Evolutionary conservation across 1,140 invertebrate genomes (phyloP).

Genomic region (Psilanteris sp.): DNA sequence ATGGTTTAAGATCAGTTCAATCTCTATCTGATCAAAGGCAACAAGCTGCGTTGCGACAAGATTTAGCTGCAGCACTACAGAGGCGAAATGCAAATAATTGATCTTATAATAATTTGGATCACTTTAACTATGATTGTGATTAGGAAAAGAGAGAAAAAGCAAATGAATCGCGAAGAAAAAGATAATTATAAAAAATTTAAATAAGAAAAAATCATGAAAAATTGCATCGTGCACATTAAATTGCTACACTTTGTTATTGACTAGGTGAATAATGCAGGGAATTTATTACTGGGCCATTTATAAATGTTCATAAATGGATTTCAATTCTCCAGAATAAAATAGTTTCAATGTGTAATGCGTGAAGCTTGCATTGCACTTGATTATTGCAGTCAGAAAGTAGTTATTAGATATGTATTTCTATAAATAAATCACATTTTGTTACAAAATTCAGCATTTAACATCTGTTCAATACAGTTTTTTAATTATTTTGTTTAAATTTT

Average conservation of each 20-base stretch:
- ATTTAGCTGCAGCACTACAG: constrained; percentile 90
- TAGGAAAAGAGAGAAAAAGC: constrained; percentile 68
- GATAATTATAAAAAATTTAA: constrained; percentile 46
- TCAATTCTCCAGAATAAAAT: constrained; percentile 53
- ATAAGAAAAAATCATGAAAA: constrained; percentile 38
- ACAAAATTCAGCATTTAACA: constrained; percentile 65
- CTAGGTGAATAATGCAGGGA: constrained; percentile 69
- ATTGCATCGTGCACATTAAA: constrained; percentile 63
- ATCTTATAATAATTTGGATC: constrained; percentile 71
- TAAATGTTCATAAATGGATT: constrained; percentile 55
- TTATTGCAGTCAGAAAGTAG: constrained; percentile 64
- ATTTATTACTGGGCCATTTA: constrained; percentile 71
- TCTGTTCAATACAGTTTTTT: constrained; percentile 37
- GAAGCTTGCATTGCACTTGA: constrained; percentile 61
- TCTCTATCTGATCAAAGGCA: constrained; percentile 90
- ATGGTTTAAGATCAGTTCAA: constrained; percentile 94
- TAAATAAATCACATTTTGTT: constrained; percentile 76
- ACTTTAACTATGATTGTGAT: constrained; percentile 77
- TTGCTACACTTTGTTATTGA: constrained; percentile 67
- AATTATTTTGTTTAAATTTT: constrained; percentile 30
- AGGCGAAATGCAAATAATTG: constrained; percentile 85
- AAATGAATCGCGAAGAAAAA: constrained; percentile 40
- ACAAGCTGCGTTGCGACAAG: constrained; percentile 90
- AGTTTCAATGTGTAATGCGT: constrained; percentile 29
- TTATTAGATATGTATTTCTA: constrained; percentile 73